A percentile compares a stretch with the other conserved stretches of the same genome.
phyloP scores from a whole-genome alignment of 2,113 vertebrate genomes.

The Heliornis fulica region DNA sequence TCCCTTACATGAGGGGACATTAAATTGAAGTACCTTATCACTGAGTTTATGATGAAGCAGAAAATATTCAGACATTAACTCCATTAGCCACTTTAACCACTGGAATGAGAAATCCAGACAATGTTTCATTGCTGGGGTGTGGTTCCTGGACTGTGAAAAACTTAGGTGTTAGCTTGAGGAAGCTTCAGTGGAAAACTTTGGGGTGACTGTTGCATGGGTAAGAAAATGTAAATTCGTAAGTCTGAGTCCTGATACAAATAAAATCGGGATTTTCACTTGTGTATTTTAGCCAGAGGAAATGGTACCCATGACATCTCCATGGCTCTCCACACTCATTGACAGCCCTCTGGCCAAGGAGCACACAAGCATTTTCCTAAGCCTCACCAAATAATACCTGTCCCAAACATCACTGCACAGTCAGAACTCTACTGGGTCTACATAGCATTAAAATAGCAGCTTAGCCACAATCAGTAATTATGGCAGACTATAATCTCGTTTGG shows the following conservation, averaged over 20 bases:
- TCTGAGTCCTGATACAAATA: background rate
- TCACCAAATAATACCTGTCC: background rate
- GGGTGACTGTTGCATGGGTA: background rate
- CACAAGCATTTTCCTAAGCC: background rate
- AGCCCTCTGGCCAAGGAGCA: background rate
- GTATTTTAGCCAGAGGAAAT: background rate
- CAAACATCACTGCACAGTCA: background rate
- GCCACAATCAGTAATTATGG: background rate
- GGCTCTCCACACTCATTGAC: background rate
- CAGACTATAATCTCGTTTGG: background rate
- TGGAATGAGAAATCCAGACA: background rate
- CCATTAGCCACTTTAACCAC: background rate
- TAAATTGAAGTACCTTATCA: slow-evolving; percentile 2
- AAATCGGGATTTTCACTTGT: background rate
- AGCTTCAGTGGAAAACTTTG: background rate
- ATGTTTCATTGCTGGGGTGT: background rate
- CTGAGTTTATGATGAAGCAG: background rate
- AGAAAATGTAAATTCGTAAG: background rate
- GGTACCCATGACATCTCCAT: no score
- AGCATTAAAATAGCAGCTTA: background rate
- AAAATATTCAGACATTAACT: background rate
- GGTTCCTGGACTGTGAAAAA: background rate
- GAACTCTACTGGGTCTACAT: accelerated
- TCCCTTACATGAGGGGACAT: background rate
- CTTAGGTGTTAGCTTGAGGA: background rate